phyloP scores from a whole-genome alignment of 2,888 invertebrate genomes.

The Thysanoteuthis rhombus region DNA sequence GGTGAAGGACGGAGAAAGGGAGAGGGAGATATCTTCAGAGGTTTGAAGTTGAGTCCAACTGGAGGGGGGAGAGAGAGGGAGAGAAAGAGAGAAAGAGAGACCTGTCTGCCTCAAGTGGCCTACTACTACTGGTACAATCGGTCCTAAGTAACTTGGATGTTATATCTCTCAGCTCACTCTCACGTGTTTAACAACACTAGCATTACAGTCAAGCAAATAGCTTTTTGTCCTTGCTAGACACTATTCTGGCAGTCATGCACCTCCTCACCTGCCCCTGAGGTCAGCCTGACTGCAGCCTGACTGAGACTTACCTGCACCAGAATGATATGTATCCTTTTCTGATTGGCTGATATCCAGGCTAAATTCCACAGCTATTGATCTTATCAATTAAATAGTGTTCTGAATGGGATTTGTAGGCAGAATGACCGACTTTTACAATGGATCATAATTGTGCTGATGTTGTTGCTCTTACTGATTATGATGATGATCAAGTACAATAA shows the following conservation, averaged over 20 bases:
- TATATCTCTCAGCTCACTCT: not conserved
- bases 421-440: not conserved
- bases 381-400: constrained; percentile 20
- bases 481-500: too few relatives aligned
- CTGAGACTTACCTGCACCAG: constrained; percentile 14
- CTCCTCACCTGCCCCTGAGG: not conserved
- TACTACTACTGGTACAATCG: not conserved
- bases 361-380: constrained; percentile 26
- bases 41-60: not conserved
- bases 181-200: not conserved
- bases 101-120: not conserved
- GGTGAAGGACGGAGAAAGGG: not conserved
- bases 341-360: constrained; percentile 24
- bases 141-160: not conserved
- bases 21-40: too few relatives aligned
- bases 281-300: constrained; percentile 13
- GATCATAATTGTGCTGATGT: not conserved
- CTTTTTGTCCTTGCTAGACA: not conserved
- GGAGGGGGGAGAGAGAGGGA: too few relatives aligned
- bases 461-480: not conserved
- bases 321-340: constrained; percentile 15
- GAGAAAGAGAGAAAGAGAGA: not conserved
- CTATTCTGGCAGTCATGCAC: not conserved
- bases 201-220: constrained; percentile 12
- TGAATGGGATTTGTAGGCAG: constrained; percentile 20